Conservation (phyloP, 2,888 invertebrate genomes). For the Bedellia somnulentella region DNA sequence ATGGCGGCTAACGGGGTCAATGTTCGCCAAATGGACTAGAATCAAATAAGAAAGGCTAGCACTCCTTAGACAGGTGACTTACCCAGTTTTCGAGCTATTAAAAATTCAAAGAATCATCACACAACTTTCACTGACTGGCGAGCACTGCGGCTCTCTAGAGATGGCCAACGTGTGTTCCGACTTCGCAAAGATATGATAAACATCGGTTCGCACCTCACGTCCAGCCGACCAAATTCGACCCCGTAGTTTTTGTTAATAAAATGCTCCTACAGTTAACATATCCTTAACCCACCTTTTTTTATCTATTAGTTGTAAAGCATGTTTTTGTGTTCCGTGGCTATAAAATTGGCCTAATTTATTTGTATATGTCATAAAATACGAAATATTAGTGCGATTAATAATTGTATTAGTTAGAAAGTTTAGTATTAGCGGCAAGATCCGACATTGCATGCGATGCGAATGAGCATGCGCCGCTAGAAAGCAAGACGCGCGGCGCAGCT, state of each 20-base stretch:
- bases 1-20: constrained; percentile 26
- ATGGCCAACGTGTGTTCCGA: constrained; percentile 4
- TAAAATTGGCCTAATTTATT: no score
- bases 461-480: constrained; percentile 57
- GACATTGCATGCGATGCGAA: constrained; percentile 49
- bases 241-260: no score
- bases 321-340: no score
- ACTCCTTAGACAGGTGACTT: constrained; percentile 42
- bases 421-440: constrained; percentile 42
- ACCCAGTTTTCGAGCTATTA: constrained; percentile 50
- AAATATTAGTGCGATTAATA: constrained; percentile 56
- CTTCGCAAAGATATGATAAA: no score
- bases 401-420: constrained; percentile 58
- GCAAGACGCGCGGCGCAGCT: constrained; percentile 41
- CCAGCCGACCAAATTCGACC: no score
- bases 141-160: constrained; percentile 10
- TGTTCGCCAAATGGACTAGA: constrained; percentile 38
- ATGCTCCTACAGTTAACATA: no score
- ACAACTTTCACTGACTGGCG: constrained; percentile 47
- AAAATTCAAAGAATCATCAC: constrained; percentile 52
- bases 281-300: no score
- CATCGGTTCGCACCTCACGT: no score
- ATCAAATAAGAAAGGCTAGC: constrained; percentile 48
- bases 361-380: no score
- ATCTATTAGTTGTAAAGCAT: no score